Conservation (phyloP, 2,797 vertebrate genomes). For the Otus scops region DNA sequence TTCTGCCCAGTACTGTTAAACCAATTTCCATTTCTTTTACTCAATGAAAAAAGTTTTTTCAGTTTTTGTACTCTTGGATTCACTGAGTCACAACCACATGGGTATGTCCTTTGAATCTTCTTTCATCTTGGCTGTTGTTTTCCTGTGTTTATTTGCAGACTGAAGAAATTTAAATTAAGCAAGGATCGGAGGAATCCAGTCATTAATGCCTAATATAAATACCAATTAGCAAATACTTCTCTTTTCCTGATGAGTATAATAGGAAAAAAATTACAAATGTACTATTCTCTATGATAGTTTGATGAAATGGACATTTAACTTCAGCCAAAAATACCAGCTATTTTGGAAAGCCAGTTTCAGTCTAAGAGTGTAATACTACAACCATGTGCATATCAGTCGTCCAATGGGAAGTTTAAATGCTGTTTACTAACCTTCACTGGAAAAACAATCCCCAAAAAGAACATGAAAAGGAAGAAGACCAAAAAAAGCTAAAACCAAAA, state of each 20-base stretch:
- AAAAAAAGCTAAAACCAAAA: not conserved
- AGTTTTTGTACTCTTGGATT: not conserved
- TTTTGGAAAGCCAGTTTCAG: not conserved
- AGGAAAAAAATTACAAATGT: not conserved
- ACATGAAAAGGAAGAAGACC: not conserved
- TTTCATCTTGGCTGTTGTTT: not conserved
- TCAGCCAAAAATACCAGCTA: not conserved
- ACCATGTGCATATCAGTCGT: not conserved
- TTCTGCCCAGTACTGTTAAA: not conserved
- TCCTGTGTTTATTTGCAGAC: not conserved
- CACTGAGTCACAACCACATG: constrained; percentile 41
- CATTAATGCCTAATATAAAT: not conserved
- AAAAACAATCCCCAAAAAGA: not conserved
- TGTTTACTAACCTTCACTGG: not conserved
- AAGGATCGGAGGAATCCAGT: not conserved
- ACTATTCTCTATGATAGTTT: not conserved
- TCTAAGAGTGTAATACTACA: not conserved
- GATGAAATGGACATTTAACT: not conserved
- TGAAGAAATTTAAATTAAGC: not conserved
- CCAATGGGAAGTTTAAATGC: not conserved
- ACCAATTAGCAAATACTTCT: not conserved
- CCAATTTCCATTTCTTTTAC: constrained; percentile 8
- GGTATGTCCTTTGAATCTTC: constrained; percentile 2
- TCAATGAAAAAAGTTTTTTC: not conserved
- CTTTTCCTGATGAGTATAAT: not conserved